phyloP scores from a whole-genome alignment of 2,797 vertebrate genomes.

The Tapera naevia region DNA sequence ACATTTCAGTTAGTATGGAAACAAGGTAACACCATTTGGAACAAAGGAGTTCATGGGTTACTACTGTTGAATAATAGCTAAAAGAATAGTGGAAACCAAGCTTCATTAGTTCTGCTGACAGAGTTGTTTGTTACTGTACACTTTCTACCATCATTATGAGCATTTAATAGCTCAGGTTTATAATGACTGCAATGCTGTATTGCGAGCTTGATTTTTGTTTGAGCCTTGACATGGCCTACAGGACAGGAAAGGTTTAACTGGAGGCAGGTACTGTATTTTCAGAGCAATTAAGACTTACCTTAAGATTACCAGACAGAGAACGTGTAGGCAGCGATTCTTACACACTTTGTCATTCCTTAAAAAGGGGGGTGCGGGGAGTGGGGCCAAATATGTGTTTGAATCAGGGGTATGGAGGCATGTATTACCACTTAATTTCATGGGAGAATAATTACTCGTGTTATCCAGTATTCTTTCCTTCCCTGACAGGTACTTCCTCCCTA shows the following conservation, averaged over 20 bases:
- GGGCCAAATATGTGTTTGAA: neutral
- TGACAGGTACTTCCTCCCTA: neutral
- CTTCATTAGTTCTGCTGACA: neutral
- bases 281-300: neutral
- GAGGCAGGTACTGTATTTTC: neutral
- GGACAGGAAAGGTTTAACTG: neutral
- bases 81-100: neutral
- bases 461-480: neutral
- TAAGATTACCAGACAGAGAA: neutral
- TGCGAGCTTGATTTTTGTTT: neutral
- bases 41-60: neutral
- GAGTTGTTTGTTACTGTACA: neutral
- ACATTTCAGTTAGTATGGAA: neutral
- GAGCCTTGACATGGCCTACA: neutral
- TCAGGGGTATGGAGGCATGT: neutral
- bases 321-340: neutral
- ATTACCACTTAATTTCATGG: neutral
- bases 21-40: neutral
- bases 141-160: neutral
- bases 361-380: neutral
- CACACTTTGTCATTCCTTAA: neutral
- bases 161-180: neutral
- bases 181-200: neutral
- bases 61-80: neutral
- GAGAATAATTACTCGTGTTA: neutral